Conservation (phyloP, 2,113 vertebrate species). For the Taurulus bubalis region DNA sequence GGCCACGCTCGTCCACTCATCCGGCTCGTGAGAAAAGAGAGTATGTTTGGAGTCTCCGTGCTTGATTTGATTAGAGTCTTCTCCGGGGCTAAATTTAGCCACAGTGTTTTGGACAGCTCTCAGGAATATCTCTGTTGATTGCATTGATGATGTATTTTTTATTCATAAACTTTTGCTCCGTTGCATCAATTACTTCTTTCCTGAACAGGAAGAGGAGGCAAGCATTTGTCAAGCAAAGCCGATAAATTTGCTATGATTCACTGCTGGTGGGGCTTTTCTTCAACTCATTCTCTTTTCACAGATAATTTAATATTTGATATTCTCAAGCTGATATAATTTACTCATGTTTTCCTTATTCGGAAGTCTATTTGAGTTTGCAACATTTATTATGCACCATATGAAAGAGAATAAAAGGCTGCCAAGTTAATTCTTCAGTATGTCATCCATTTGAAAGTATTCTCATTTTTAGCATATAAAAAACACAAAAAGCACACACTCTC, state of each 20-base stretch:
- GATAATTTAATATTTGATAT: slow-evolving; percentile 8
- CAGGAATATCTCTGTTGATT: slow-evolving; percentile 32
- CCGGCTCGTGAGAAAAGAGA: slow-evolving; percentile 15
- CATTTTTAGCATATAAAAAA: too few relatives aligned
- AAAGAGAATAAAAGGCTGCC: neutral
- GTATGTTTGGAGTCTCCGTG: slow-evolving; percentile 28
- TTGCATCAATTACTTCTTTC: neutral
- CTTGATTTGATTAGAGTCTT: slow-evolving; percentile 46
- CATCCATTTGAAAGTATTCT: too few relatives aligned
- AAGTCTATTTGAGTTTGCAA: slow-evolving; percentile 24
- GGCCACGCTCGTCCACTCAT: slow-evolving; percentile 37
- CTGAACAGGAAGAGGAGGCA: neutral
- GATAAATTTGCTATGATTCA: neutral
- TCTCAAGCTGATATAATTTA: slow-evolving; percentile 9
- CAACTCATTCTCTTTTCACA: slow-evolving; percentile 2
- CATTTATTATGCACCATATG: neutral
- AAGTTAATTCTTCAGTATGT: too few relatives aligned
- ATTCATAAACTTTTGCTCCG: slow-evolving; percentile 19
- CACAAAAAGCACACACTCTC: neutral
- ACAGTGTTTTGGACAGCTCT: slow-evolving; percentile 30
- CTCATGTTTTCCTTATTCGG: neutral
- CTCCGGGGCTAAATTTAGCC: slow-evolving; percentile 35
- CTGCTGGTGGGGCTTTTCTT: neutral
- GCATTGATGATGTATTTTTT: slow-evolving; percentile 39
- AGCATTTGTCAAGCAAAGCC: neutral